Conservation (phyloP, 1,140 invertebrate species). For the Heliconius melpomene region DNA sequence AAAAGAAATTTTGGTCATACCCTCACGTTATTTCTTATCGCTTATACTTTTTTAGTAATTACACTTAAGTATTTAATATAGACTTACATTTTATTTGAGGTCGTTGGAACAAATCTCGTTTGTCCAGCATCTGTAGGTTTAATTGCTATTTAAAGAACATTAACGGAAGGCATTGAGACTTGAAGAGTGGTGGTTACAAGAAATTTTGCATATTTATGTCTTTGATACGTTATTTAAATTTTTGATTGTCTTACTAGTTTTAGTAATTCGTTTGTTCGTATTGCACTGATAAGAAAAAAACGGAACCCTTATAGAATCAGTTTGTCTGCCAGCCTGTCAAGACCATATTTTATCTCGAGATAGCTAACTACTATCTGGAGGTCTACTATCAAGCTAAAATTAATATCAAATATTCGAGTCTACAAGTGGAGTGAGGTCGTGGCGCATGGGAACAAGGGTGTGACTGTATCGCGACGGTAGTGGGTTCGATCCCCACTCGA, state of each 20-base stretch:
- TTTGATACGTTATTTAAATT: not conserved
- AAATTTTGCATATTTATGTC: not conserved
- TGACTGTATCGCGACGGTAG: too few species aligned
- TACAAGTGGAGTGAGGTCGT: too few species aligned
- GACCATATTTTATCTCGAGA: too few species aligned
- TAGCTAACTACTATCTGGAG: too few species aligned
- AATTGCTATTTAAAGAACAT: not conserved
- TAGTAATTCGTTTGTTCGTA: not conserved
- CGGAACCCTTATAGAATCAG: too few species aligned
- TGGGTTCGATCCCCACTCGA: too few species aligned
- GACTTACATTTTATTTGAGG: not conserved
- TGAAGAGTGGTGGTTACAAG: not conserved
- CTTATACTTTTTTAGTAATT: not conserved
- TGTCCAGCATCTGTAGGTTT: not conserved
- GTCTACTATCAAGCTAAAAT: too few species aligned
- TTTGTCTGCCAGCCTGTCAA: too few species aligned
- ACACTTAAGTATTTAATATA: too few species aligned
- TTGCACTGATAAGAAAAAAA: too few species aligned
- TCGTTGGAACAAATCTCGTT: not conserved
- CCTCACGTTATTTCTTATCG: not conserved
- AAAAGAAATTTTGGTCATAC: not conserved
- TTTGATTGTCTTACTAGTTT: not conserved
- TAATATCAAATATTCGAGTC: too few species aligned
- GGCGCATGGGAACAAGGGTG: too few species aligned
- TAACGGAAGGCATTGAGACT: not conserved